Conservation (phyloP, 2,113 vertebrate species). For the Cercocebus atys region DNA sequence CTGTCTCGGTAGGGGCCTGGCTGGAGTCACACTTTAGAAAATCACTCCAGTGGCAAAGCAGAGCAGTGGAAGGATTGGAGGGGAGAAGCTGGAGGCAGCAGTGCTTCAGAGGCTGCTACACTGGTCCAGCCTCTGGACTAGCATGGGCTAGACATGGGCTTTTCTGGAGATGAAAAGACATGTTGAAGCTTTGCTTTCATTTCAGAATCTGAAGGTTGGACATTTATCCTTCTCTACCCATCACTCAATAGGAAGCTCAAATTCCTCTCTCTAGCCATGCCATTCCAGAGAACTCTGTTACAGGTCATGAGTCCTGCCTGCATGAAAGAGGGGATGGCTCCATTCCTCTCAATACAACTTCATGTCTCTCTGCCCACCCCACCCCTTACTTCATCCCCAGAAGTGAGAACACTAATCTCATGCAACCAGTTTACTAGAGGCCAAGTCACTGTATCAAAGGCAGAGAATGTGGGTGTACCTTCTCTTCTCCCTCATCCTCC, state of each 20-base stretch:
- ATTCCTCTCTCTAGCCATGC: neutral
- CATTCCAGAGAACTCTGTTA: neutral
- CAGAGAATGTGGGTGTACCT: neutral
- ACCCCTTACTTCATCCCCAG: neutral
- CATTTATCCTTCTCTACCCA: neutral
- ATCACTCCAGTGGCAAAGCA: neutral
- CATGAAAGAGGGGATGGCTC: neutral
- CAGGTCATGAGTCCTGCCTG: neutral
- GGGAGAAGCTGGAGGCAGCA: neutral
- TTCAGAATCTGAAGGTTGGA: neutral
- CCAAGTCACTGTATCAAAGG: neutral
- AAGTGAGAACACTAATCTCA: neutral
- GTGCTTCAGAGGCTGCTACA: neutral
- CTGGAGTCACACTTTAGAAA: neutral
- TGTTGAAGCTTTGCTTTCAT: neutral
- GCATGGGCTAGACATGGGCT: neutral
- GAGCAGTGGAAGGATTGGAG: neutral
- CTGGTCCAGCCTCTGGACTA: neutral
- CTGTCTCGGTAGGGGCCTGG: neutral
- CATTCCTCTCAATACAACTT: neutral
- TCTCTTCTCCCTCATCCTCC: neutral
- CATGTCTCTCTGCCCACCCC: neutral
- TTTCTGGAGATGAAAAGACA: neutral
- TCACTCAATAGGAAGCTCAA: neutral
- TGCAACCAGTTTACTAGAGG: neutral